Conservation (phyloP, 1,140 invertebrate species). For the Battus philenor region DNA sequence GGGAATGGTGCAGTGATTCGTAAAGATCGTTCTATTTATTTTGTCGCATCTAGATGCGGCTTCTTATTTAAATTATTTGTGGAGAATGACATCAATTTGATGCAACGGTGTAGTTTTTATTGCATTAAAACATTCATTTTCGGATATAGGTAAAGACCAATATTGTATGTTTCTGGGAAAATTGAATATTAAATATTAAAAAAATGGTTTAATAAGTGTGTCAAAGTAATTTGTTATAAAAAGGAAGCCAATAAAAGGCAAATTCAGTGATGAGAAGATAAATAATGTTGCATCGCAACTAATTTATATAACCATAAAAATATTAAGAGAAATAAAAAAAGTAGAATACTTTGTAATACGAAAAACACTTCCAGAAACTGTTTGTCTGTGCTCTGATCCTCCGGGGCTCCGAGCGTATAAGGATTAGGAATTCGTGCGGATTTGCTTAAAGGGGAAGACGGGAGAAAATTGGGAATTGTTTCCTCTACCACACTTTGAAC, state of each 20-base stretch:
- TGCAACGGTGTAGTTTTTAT: too few species aligned
- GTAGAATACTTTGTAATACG: slow-evolving; percentile 3
- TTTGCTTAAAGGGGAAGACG: slow-evolving; percentile 58
- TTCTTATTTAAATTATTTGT: not conserved
- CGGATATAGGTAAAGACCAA: too few species aligned
- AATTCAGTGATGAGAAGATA: too few species aligned
- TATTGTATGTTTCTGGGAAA: too few species aligned
- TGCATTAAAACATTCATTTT: too few species aligned
- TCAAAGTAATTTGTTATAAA: too few species aligned
- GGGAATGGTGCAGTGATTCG: slow-evolving; percentile 24
- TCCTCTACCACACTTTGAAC: slow-evolving; percentile 42
- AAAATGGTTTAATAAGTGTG: too few species aligned
- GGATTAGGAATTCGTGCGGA: slow-evolving; percentile 62
- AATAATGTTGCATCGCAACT: not conserved
- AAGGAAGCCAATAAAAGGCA: too few species aligned
- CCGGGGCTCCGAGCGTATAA: slow-evolving; percentile 43
- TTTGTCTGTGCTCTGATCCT: slow-evolving; percentile 41
- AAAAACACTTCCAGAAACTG: slow-evolving; percentile 35
- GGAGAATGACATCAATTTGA: not conserved
- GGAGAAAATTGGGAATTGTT: slow-evolving; percentile 61
- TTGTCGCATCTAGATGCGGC: slow-evolving; percentile 10
- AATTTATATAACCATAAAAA: too few species aligned
- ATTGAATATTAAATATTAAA: too few species aligned
- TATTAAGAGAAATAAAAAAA: too few species aligned
- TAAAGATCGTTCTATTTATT: slow-evolving; percentile 15